Evolutionary conservation across 2,797 vertebrate species (phyloP).

Genomic region (Scolopax bukidnonensis): DNA sequence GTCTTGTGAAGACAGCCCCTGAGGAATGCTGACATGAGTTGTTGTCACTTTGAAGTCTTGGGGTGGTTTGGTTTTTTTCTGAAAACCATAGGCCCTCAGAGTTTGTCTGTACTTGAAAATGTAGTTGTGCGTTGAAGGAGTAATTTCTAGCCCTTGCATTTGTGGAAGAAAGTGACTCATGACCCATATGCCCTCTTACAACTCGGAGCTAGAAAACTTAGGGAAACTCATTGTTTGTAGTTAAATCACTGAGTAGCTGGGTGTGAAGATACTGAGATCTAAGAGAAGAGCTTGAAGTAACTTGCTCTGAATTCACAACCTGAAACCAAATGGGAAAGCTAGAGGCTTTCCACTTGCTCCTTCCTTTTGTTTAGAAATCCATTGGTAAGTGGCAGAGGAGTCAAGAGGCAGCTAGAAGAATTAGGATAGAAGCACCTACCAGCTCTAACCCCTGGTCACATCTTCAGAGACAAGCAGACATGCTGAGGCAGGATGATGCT

Average conservation of each 20-base stretch:
- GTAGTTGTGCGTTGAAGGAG: not conserved
- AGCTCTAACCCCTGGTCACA: not conserved
- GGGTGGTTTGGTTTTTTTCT: not conserved
- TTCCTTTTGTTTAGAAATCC: constrained; percentile 8
- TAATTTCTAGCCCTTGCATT: not conserved
- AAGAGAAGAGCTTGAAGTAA: not conserved
- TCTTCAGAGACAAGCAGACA: not conserved
- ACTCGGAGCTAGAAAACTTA: not conserved
- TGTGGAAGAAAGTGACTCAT: not conserved
- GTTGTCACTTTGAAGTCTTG: not conserved
- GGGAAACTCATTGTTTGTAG: not conserved
- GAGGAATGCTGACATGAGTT: not conserved
- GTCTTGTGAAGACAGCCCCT: not conserved
- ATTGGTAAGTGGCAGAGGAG: not conserved
- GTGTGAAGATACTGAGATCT: not conserved
- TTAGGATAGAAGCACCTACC: not conserved
- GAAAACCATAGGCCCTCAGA: not conserved
- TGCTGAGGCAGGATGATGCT: not conserved
- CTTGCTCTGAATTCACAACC: not conserved
- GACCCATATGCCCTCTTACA: not conserved
- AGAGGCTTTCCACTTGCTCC: not conserved
- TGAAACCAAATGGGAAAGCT: not conserved
- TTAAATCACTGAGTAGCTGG: not conserved
- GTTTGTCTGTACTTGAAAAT: not conserved
- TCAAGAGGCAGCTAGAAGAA: not conserved